Base-by-base conservation (phyloP, 2,888 invertebrate genomes). In the Toxonevra muliebris region DNA sequence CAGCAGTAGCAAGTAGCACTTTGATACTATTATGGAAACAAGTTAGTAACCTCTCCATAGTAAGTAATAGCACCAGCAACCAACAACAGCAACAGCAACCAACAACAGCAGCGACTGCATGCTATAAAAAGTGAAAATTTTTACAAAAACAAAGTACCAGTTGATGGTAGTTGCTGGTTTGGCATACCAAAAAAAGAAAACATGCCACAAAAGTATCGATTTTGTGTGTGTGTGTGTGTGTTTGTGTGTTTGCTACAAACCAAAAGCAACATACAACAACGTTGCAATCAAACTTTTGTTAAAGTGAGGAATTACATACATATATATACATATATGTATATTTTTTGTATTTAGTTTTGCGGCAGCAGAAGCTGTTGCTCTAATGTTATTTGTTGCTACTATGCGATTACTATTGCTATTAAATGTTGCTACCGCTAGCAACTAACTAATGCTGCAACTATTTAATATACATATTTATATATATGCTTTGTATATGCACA, bases 11-110 rank as follows among this genome's bases (percentile, higher is more conserved):
- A 50, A 45, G 10, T 1, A 17, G 11, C 19, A 41, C 30, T 68
- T 70, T 67, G 69, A 69, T 71, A 68, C 71, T 71, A 69, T 73
- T 72, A 71, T 69, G 70, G 70, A 72, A 72, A 69, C 73, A 68
- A 73, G 70, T 71, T 73, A 71, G 69, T 45, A 67, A 62, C 59
- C 67, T 61, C 53, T 53, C 52, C 19, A 30, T 55, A 41, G 30
- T 40, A 60, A 45, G 20, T 55, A 43, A 15, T 65, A 53, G 50
- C 50, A 45, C 17, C 42, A 19, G 19, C 53, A 43, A 20, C 41
- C 53, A 53, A 41, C 50, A 67, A 69, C 70, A 71, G 66, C 66
- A 68, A 53, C 61, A 59, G 42, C 43, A 58, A 15, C 11, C 19
- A 62, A 62, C 41, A 12, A 15, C 17, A 17, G 43, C 58, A 42